phyloP scores from a whole-genome alignment of 2,888 invertebrate species.

The Thecophora atra region DNA sequence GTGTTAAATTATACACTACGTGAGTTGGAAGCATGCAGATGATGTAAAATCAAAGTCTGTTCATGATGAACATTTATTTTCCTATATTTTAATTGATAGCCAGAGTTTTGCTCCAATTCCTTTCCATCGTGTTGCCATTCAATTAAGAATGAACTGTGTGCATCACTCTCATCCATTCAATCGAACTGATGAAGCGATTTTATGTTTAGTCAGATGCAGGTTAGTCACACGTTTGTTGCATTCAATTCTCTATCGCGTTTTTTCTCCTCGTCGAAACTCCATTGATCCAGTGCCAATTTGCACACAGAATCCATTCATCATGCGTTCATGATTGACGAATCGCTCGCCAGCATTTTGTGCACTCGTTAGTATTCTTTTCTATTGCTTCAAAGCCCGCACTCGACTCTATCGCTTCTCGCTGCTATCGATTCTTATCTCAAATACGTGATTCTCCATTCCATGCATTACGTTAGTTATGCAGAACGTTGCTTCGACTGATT shows the following conservation, averaged over 20 bases:
- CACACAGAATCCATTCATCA: background rate
- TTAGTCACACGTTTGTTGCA: background rate
- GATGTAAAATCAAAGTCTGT: no score
- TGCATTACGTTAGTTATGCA: background rate
- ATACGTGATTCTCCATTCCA: background rate
- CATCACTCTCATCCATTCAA: no score
- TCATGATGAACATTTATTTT: no score
- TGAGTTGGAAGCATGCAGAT: no score
- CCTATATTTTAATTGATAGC: no score
- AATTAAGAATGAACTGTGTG: no score
- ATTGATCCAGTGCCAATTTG: background rate
- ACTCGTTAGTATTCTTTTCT: background rate
- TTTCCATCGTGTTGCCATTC: no score
- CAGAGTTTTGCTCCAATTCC: no score
- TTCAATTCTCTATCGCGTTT: background rate
- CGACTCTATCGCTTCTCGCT: background rate
- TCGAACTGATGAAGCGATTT: no score
- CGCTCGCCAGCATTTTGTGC: background rate
- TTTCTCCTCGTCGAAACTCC: background rate
- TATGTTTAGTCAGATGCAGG: no score
- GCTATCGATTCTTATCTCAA: background rate
- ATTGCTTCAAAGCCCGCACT: background rate
- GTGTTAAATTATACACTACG: no score
- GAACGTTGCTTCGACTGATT: background rate
- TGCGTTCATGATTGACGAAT: slow-evolving; percentile 5